Evolutionary conservation across 1,140 invertebrate genomes (phyloP), one percentile per base, ranked within the genome.

Genomic region (Plutomurus gul): DNA sequence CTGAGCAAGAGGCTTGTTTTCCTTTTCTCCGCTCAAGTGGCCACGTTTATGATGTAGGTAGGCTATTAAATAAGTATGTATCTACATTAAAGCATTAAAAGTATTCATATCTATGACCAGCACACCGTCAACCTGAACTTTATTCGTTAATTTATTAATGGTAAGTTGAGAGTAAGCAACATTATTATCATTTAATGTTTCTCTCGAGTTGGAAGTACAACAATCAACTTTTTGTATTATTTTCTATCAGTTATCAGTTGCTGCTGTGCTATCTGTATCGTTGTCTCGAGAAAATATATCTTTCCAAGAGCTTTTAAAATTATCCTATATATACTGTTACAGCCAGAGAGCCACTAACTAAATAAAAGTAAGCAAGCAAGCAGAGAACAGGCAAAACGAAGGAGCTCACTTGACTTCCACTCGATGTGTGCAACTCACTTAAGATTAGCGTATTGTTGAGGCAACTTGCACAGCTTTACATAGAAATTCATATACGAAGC

Each of bases 281-380:
- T 65, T 65, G 56, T 65, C 56, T 65, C 56, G 36, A 65, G 56
- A 65, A 65, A 65, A 65, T 30, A 65, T 65, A 65, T 65, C 56
- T 65, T 13, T 36, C 27, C 27, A 25, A 65, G 25, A 65, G 56
- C 36, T 65, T 30, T 65, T 16, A 60, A 33, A 27, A 56, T 56
- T 56, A n/a, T n/a, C n/a, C n/a, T n/a, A n/a, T n/a, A n/a, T n/a
- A n/a, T n/a, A n/a, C n/a, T n/a, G n/a, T n/a, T n/a, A n/a, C n/a
- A n/a, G n/a, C n/a, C n/a, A n/a, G n/a, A n/a, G n/a, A n/a, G n/a
- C n/a, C n/a, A n/a, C n/a, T n/a, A n/a, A n/a, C n/a, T n/a, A n/a
- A n/a, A n/a, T n/a, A n/a, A n/a, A n/a, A n/a, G n/a, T n/a, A n/a
- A n/a, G n/a, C n/a, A n/a, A n/a, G n/a, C n/a, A n/a, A n/a, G n/a